These are phyloP conservation scores for Calypte anna DNA, from an alignment of 2,113 vertebrate species.

Conservation along the genomic window DNA sequence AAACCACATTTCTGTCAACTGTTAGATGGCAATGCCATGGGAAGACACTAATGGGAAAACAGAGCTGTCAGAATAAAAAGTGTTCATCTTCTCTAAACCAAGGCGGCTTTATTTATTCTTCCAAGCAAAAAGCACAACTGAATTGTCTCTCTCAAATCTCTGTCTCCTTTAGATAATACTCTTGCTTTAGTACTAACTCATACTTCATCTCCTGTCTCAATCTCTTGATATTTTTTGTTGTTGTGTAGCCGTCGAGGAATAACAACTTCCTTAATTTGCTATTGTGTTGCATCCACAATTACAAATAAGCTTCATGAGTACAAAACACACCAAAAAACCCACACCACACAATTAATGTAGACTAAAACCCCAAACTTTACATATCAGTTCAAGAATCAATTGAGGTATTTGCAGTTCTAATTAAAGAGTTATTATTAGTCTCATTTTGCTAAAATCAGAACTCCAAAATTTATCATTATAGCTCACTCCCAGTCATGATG, in stretches of 20 bases:
- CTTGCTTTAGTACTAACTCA: neutral
- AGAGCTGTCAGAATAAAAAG: conserved; percentile 43
- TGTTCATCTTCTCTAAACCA: conserved; percentile 10
- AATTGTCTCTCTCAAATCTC: conserved; percentile 8
- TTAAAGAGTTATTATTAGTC: neutral
- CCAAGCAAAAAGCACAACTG: conserved; percentile 7
- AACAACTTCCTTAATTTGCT: neutral
- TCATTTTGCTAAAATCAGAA: neutral
- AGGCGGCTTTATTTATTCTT: conserved; percentile 31
- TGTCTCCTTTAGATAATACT: neutral
- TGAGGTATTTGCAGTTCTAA: neutral
- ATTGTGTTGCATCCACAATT: neutral
- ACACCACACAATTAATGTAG: neutral
- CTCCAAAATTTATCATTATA: neutral
- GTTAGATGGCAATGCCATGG: neutral
- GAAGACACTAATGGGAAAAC: conserved; percentile 43
- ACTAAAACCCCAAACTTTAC: neutral
- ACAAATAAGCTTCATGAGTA: neutral
- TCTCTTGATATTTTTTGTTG: neutral
- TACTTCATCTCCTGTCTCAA: neutral
- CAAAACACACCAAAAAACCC: neutral
- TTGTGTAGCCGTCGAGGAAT: neutral
- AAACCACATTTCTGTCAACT: conserved; percentile 39
- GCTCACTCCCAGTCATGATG: neutral
- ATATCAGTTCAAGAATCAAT: neutral